Evolutionary conservation across 2,797 vertebrate species (phyloP).

Genomic region (Phrynocephalus forsythii): DNA sequence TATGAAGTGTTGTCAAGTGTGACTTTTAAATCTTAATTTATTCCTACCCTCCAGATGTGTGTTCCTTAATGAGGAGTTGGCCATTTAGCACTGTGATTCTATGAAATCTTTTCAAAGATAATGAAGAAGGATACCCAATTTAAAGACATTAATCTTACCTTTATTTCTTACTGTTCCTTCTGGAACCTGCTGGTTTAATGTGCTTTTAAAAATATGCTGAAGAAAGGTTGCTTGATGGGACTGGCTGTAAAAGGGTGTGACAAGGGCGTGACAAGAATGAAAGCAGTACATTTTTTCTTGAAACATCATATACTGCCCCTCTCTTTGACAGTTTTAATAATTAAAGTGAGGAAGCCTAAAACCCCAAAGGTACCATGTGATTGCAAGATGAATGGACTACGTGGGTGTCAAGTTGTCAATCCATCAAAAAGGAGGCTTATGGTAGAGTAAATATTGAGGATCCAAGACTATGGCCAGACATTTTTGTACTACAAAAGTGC

Average conservation of each 20-base stretch:
- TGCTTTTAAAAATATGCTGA: neutral
- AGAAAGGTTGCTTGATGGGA: conserved; percentile 2
- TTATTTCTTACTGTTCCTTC: neutral
- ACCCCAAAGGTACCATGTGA: neutral
- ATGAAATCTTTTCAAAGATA: conserved; percentile 30
- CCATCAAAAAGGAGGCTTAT: neutral
- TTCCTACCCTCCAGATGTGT: neutral
- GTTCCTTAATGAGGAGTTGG: neutral
- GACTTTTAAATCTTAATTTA: conserved; percentile 14
- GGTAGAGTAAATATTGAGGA: neutral
- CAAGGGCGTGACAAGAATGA: neutral
- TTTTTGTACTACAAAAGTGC: neutral
- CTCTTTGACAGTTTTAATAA: neutral
- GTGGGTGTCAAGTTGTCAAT: neutral
- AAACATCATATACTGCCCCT: neutral
- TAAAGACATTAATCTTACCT: neutral
- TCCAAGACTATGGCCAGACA: neutral
- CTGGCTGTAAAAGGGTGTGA: neutral
- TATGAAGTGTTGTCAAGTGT: conserved; percentile 7
- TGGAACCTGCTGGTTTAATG: conserved; percentile 23
- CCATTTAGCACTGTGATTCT: fast-evolving
- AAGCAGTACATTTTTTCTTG: neutral
- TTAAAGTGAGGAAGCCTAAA: too few relatives aligned
- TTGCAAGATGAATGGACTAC: neutral
- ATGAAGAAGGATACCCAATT: neutral